Conservation (phyloP, 2,797 vertebrate species). For the Kryptolebias ocellatus region DNA sequence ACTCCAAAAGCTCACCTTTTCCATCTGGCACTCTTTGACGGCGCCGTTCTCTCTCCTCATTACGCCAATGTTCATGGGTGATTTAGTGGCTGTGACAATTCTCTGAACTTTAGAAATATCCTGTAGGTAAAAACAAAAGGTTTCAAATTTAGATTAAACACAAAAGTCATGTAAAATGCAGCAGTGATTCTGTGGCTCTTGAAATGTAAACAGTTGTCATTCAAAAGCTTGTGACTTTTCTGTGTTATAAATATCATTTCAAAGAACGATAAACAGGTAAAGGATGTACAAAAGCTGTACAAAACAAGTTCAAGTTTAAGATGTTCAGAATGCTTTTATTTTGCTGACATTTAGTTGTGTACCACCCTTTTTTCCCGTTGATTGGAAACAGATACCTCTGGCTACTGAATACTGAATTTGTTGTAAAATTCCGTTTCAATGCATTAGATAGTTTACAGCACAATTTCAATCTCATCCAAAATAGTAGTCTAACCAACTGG, state of each 20-base stretch:
- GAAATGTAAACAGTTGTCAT: conserved; percentile 15
- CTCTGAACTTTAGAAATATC: conserved; percentile 85
- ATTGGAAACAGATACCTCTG: not conserved
- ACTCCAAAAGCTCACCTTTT: conserved; percentile 79
- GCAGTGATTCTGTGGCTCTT: conserved; percentile 6
- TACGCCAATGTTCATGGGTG: conserved; percentile 65
- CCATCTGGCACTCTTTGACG: conserved; percentile 80
- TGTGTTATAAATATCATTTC: not conserved
- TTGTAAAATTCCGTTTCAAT: not conserved
- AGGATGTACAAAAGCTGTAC: too few relatives aligned
- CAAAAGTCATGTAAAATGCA: not conserved
- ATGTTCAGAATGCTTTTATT: not conserved
- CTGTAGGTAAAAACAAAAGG: conserved; percentile 57
- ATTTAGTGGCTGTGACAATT: conserved; percentile 79
- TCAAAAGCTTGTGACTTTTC: not conserved
- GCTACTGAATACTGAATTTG: not conserved
- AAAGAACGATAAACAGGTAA: too few relatives aligned
- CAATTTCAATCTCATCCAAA: not conserved
- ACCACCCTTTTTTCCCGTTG: not conserved
- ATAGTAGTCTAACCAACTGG: not conserved
- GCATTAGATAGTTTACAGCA: not conserved
- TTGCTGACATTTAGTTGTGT: not conserved
- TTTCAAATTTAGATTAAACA: conserved; percentile 25
- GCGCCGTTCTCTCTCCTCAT: conserved; percentile 75
- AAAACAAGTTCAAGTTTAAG: too few relatives aligned